Evolutionary conservation across 2,888 invertebrate genomes (phyloP).

Genomic region (Euspilapteryx auroguttella): DNA sequence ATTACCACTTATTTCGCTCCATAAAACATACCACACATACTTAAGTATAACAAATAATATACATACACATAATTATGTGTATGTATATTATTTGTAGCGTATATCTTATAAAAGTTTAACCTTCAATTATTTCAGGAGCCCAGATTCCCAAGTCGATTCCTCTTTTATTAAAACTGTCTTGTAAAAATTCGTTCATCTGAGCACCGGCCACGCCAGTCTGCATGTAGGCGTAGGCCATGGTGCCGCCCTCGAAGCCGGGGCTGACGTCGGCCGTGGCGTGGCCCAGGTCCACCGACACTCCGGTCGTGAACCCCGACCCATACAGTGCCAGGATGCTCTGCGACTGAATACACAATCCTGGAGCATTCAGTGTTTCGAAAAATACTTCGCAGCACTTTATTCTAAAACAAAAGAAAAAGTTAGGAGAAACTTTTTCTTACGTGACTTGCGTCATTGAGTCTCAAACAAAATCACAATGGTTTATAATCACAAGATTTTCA

Average conservation of each 20-base stretch:
- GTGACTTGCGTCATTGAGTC: too few species aligned
- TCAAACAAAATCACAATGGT: too few species aligned
- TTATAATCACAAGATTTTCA: too few species aligned
- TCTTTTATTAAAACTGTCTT: conserved; percentile 14
- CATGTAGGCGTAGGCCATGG: conserved; percentile 25
- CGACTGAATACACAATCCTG: conserved; percentile 29
- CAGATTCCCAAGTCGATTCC: conserved; percentile 12
- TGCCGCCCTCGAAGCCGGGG: conserved; percentile 35
- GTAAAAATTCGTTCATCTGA: conserved; percentile 17
- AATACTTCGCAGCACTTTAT: conserved; percentile 34
- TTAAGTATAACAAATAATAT: too few species aligned
- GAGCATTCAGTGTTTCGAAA: conserved; percentile 34
- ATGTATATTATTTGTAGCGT: too few species aligned
- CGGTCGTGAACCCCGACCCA: conserved; percentile 33
- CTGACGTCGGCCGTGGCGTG: conserved; percentile 21
- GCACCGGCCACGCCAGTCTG: conserved; percentile 20
- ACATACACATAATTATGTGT: too few species aligned
- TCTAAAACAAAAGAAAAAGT: conserved; percentile 23
- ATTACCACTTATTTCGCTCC: too few species aligned
- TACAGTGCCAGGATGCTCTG: conserved; percentile 29
- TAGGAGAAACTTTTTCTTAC: too few species aligned
- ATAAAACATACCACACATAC: too few species aligned
- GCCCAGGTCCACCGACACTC: conserved; percentile 35
- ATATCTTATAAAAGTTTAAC: too few species aligned
- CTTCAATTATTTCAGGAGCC: conserved; percentile 14